Base-by-base conservation (phyloP, 2,113 vertebrate genomes). In the Gymnobelideus leadbeateri region DNA sequence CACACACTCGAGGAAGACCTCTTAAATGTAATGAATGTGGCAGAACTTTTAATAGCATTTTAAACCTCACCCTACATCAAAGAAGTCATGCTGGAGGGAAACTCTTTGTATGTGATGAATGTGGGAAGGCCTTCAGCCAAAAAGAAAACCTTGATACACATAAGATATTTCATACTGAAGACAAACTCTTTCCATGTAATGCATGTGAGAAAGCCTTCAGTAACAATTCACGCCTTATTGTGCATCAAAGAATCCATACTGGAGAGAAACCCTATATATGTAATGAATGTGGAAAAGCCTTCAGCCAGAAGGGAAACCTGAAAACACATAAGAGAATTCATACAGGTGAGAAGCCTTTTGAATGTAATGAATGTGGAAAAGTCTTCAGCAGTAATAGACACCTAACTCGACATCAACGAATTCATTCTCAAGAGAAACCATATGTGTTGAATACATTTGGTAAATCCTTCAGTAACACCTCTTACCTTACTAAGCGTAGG, bases 211-310 rank as follows among this genome's bases (percentile, higher is more conserved):
- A 97, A 95, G 96, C 51, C 3, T 96, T 97, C 50, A 98, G 98
- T 10, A 98, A 98, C 47, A 98, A 98, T 54, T 98, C 98, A 47
- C 98, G 98, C 31, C 98, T 98, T 52, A 95, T 93, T 51, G 97
- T 97, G 50, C 98, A 97, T n/a, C 97, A 97, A 37, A 97, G 98
- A 95, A 96, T 97, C 91, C 98, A 98, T 53, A 98, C 98, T 3
- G 97, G 97, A 89, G 97, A 97, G 93, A 98, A 96, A 91, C 97
- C 97, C 11, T 98, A 97, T 49, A 96, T 94, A 68, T 97, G 96
- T 91, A 19, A 25, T 0, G 92, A 96, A 10, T 97, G 97, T n/a
- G 91, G 95, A 6, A 98, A 98, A 89, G 49, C 92, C 89, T 98
- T 97, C 2, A 97, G 94, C 54, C 97, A 97, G 92, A 96, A 94